Base-by-base conservation (phyloP, 92 coral and sea anemone species). In the Zoanthus sansibaricus region DNA sequence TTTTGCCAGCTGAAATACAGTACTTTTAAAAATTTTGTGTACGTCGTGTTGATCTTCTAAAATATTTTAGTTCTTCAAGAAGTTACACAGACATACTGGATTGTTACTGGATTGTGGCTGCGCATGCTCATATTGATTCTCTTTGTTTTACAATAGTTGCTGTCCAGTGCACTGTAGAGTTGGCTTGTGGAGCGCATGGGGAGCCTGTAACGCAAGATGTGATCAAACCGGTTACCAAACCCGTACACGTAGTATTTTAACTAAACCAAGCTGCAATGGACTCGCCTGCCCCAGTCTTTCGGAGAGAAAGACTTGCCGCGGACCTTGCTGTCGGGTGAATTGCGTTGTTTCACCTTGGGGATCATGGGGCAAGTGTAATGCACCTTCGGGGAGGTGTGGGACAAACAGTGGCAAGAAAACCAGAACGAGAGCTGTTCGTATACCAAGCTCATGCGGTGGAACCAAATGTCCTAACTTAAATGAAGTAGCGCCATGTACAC, bases 341-440 rank as follows among this genome's bases (percentile, higher is more conserved):
- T 97, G 99, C 66, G 94, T 95, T 10, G 87, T 94, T 92, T 93
- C 97, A 5, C 16, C 90, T 3, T 97, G 99, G 99, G 75, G 93
- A 30, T 25, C 99, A 18, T 97, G 98, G 98, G 90, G 95, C 72
- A 77, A 83, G 62, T 97, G 99, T 79, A 94, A 90, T 86, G 94
- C 90, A 68, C 75, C 74, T 44, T 42, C 59, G 62, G 85, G 85
- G 21, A 72, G 66, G 75, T 80, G 85, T 80, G 96, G 97, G 9
- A 92, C 95, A 20, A 98, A 98, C 5, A 87, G 58, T 9, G 99
- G 99, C 30, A 62, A 74, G 31, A 77, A 91, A 7, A 88, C 95
- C n/a, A 94, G 91, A 89, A 91, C 88, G 42, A 90, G 99, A 73
- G 86, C 47, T 21, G 93, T 97, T 17, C 47, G 47, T 3, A 68